Evolutionary conservation across 2,113 vertebrate species (phyloP).

Genomic region (Mormyrus lacerda): DNA sequence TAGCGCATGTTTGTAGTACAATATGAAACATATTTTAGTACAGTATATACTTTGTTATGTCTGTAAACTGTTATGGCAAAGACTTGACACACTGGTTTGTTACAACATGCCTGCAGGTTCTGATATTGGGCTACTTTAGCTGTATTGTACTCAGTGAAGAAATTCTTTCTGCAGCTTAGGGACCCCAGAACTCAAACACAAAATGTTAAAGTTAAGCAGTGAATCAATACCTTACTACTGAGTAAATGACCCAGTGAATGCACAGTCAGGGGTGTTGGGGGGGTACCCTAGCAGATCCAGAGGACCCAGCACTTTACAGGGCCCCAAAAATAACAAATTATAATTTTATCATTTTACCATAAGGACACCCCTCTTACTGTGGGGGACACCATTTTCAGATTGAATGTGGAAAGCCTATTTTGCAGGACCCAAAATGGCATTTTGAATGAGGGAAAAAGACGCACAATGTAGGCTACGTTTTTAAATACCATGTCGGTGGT

Average conservation of each 20-base stretch:
- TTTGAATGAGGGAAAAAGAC: neutral
- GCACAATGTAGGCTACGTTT: neutral
- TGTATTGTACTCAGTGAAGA: neutral
- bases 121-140: neutral
- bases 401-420: neutral
- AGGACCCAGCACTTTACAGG: neutral
- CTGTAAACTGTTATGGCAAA: neutral
- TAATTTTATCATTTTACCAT: neutral
- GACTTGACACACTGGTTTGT: neutral
- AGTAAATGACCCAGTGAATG: neutral
- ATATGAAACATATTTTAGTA: neutral
- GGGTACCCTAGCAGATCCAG: neutral
- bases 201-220: neutral
- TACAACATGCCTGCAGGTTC: neutral
- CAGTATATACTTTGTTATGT: neutral
- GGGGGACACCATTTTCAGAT: neutral
- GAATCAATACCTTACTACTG: neutral
- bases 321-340: neutral
- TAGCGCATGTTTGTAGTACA: neutral
- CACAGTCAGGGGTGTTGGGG: neutral
- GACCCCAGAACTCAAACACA: neutral
- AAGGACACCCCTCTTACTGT: neutral
- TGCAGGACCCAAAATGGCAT: neutral
- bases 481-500: neutral
- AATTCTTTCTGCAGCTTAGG: neutral